Percentiles rank a stretch among this genome's conserved stretches.
These are phyloP conservation scores for Hydrotaea diabolus DNA, from an alignment of 2,888 invertebrate species.

Conservation along the genomic window DNA sequence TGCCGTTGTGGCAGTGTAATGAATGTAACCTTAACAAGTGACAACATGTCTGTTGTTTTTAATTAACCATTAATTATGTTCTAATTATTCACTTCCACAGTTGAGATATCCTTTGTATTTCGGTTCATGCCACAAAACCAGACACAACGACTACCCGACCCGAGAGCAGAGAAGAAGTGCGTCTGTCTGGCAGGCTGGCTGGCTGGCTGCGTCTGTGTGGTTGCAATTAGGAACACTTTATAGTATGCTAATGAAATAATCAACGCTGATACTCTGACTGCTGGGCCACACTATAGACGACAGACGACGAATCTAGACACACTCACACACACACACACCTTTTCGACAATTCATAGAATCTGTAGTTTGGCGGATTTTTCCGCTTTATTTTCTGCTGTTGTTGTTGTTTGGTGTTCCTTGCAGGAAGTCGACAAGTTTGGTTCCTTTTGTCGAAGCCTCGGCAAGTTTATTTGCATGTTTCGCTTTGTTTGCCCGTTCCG, in stretches of 20 bases:
- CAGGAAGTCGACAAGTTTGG: conserved; percentile 54
- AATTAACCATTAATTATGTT: conserved; percentile 63
- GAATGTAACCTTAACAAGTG: conserved; percentile 60
- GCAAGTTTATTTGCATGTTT: conserved; percentile 59
- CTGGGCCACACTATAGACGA: too few species aligned
- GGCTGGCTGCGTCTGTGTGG: not conserved
- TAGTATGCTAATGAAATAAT: conserved; percentile 63
- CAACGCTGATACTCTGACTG: conserved; percentile 40
- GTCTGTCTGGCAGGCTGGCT: not conserved
- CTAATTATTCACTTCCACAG: conserved; percentile 56
- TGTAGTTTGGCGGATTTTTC: not conserved
- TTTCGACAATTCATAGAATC: conserved; percentile 55
- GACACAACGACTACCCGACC: conserved; percentile 14
- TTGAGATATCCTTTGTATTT: conserved; percentile 24
- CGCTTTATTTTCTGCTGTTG: not conserved
- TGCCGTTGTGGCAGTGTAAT: conserved; percentile 59
- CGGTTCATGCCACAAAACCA: conserved; percentile 29
- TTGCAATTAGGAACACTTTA: conserved; percentile 52
- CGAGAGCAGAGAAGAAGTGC: not conserved
- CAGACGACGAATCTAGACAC: too few species aligned
- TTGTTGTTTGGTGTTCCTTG: not conserved
- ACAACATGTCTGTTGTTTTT: conserved; percentile 61
- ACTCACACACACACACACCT: conserved; percentile 44
- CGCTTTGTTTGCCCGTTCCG: conserved; percentile 34
- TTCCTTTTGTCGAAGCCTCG: conserved; percentile 38